Evolutionary conservation across 2,113 vertebrate species (phyloP).

Genomic region (Natator depressus): DNA sequence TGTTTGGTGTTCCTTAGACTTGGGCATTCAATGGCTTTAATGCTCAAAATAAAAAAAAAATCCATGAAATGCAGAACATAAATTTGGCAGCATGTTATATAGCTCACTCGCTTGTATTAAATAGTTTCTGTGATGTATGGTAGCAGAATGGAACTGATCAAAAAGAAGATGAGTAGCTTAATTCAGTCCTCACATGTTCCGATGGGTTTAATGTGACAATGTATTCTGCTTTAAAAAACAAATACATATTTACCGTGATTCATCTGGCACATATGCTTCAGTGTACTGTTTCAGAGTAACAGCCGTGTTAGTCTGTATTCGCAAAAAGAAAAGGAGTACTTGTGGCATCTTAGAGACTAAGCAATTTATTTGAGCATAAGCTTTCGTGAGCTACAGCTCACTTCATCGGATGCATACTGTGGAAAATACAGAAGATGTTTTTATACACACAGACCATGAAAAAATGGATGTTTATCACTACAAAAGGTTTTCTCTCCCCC

Average conservation of each 20-base stretch:
- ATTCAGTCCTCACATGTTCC: neutral
- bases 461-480: no score
- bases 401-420: no score
- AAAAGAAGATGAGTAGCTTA: neutral
- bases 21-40: neutral
- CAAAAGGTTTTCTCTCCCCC: no score
- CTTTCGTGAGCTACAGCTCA: no score
- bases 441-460: no score
- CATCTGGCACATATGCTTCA: slow-evolving; percentile 52
- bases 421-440: no score
- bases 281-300: no score
- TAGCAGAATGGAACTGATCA: neutral
- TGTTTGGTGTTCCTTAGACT: slow-evolving; percentile 1
- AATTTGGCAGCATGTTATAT: neutral
- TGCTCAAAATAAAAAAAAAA: neutral
- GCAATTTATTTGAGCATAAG: no score
- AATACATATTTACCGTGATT: slow-evolving; percentile 57
- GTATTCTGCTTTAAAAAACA: neutral
- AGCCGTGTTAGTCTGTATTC: no score
- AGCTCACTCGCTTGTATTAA: neutral
- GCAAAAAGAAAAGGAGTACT: no score
- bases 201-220: neutral
- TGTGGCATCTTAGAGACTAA: no score
- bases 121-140: neutral
- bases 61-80: neutral